Evolutionary conservation across 2,113 vertebrate genomes (phyloP).

Genomic region (Apteryx owenii): DNA sequence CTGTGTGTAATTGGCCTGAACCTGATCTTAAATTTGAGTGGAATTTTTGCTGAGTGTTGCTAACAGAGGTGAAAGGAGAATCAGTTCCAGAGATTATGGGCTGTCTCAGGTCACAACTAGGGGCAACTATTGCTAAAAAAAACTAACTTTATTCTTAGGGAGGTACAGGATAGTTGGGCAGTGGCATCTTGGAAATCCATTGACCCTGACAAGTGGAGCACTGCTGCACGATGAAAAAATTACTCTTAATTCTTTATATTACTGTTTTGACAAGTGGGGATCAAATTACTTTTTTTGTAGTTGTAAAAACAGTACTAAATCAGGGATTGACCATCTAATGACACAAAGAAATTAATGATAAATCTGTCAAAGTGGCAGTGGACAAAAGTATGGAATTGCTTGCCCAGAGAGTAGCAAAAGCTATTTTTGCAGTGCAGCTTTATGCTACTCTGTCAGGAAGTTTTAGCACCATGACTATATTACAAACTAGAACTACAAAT

Average conservation of each 20-base stretch:
- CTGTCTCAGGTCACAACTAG: fast-evolving
- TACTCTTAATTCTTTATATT: background rate
- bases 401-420: background rate
- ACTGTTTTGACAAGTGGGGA: background rate
- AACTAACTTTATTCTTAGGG: fast-evolving
- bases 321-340: background rate
- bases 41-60: background rate
- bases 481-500: background rate
- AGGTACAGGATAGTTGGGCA: background rate
- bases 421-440: background rate
- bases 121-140: fast-evolving
- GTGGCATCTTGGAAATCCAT: background rate
- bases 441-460: background rate
- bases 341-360: background rate
- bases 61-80: background rate
- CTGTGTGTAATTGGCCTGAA: background rate
- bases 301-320: background rate
- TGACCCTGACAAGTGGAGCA: background rate
- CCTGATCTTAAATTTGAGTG: background rate
- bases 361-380: background rate
- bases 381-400: background rate
- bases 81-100: fast-evolving
- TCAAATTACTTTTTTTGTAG: background rate
- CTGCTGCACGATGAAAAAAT: too few relatives aligned
- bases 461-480: background rate